Evolutionary conservation across 2,113 vertebrate genomes (phyloP).

Genomic region (Pomatostomus ruficeps): DNA sequence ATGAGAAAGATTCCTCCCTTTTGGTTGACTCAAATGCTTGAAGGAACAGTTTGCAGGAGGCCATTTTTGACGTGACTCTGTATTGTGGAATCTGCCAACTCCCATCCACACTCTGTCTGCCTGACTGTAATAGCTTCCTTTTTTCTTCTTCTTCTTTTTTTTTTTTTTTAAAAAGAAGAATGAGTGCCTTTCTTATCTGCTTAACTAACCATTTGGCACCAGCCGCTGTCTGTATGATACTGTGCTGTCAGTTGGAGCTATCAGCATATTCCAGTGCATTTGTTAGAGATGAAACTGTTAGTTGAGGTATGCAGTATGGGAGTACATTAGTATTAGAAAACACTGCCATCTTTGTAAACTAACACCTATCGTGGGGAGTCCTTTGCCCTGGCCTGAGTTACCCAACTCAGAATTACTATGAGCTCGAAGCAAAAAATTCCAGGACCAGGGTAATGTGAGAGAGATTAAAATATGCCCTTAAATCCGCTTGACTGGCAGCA

Average conservation of each 20-base stretch:
- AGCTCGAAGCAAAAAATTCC: neutral
- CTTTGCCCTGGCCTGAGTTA: neutral
- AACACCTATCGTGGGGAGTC: neutral
- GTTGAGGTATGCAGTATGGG: neutral
- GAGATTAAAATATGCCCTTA: conserved; percentile 17
- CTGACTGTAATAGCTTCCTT: conserved; percentile 30
- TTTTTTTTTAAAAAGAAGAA: conserved; percentile 1
- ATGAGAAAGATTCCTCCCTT: neutral
- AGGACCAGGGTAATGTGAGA: neutral
- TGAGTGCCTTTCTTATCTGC: conserved; percentile 37
- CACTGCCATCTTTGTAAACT: neutral
- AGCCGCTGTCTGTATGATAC: neutral
- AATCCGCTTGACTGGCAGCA: conserved; percentile 26
- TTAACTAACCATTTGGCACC: conserved; percentile 41
- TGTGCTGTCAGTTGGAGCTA: neutral
- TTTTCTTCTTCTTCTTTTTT: neutral
- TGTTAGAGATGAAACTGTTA: conserved; percentile 7
- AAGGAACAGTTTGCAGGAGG: conserved; percentile 57
- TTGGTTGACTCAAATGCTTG: neutral
- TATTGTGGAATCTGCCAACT: conserved; percentile 55
- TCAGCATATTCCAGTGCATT: neutral
- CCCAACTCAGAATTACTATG: neutral
- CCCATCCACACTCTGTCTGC: conserved; percentile 38
- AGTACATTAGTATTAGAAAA: neutral
- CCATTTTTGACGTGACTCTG: conserved; percentile 61